Evolutionary conservation across 2,888 invertebrate genomes (phyloP).

Genomic region (Halictus quadricinctus): DNA sequence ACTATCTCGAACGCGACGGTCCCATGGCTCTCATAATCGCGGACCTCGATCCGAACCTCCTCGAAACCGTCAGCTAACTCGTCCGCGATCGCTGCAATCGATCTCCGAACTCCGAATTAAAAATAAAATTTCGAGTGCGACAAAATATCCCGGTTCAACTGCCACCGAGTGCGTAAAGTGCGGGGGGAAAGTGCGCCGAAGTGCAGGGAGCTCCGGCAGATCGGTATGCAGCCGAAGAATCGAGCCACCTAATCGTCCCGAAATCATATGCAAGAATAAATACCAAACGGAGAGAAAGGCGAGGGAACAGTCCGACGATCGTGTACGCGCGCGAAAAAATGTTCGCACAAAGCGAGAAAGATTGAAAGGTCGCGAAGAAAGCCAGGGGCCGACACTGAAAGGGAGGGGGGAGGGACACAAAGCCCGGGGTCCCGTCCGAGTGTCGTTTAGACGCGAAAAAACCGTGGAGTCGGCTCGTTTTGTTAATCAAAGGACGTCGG

Average conservation of each 20-base stretch:
- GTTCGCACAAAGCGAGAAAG: constrained; percentile 41
- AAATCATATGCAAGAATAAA: background rate
- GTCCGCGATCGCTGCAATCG: too few relatives aligned
- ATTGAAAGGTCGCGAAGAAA: constrained; percentile 26
- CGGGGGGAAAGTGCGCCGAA: background rate
- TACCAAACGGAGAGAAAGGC: constrained; percentile 10
- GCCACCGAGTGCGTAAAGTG: background rate
- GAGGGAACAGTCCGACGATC: constrained; percentile 13
- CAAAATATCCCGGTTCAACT: too few relatives aligned
- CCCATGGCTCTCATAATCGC: background rate
- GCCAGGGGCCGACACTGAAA: constrained; percentile 50
- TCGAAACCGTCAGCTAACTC: background rate
- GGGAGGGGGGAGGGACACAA: constrained; percentile 50
- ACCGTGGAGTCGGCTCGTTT: constrained; percentile 60
- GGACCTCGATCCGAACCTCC: background rate
- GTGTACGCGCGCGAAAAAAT: too few relatives aligned
- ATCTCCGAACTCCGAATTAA: background rate
- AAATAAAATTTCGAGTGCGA: background rate
- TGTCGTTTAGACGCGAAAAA: constrained; percentile 42
- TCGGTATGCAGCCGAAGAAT: background rate
- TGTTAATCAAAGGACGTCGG: constrained; percentile 65
- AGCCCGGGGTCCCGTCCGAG: constrained; percentile 18
- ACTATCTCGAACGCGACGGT: constrained; percentile 33
- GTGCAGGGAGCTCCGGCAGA: background rate
- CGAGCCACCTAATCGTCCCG: constrained; percentile 57